A percentile compares a stretch with the other conserved stretches of the same genome.
These are phyloP conservation scores for Agrochola lota DNA, from an alignment of 2,888 invertebrate species.

Conservation along the genomic window DNA sequence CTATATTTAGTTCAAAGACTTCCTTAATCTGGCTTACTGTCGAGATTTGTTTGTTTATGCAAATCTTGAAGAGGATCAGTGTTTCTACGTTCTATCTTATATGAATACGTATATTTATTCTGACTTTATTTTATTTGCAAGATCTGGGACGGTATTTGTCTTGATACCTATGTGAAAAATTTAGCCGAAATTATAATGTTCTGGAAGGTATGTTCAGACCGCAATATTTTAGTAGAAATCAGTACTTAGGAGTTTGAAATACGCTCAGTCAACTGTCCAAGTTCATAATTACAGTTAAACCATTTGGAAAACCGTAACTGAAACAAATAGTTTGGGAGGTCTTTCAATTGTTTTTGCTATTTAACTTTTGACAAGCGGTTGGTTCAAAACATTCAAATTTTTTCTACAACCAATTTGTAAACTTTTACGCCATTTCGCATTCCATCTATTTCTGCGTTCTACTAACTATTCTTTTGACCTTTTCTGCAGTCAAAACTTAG, in stretches of 20 bases:
- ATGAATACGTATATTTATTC: not conserved
- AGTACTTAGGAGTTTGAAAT: not conserved
- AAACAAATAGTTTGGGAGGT: not conserved
- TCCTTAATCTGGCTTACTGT: constrained; percentile 37
- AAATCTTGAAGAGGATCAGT: constrained; percentile 31
- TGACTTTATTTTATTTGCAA: constrained; percentile 10
- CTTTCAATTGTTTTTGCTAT: not conserved
- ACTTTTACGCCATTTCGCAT: not conserved
- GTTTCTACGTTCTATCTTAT: not conserved
- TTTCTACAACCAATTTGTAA: not conserved
- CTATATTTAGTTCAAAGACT: constrained; percentile 51
- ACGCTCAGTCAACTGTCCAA: not conserved
- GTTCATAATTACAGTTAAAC: not conserved
- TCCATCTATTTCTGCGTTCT: not conserved
- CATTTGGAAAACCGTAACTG: not conserved
- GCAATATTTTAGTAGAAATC: not conserved
- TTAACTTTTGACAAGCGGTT: not conserved
- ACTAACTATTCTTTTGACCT: not conserved
- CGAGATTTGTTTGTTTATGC: constrained; percentile 32
- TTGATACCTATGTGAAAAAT: not conserved
- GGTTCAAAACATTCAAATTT: not conserved
- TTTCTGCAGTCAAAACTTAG: constrained; percentile 13
- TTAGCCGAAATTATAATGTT: not conserved
- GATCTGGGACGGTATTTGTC: not conserved
- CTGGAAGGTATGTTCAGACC: too few relatives aligned